Evolutionary conservation across 2,888 invertebrate species (phyloP), one percentile per base, ranked within the genome.

Genomic region (Microdon myrmicae): DNA sequence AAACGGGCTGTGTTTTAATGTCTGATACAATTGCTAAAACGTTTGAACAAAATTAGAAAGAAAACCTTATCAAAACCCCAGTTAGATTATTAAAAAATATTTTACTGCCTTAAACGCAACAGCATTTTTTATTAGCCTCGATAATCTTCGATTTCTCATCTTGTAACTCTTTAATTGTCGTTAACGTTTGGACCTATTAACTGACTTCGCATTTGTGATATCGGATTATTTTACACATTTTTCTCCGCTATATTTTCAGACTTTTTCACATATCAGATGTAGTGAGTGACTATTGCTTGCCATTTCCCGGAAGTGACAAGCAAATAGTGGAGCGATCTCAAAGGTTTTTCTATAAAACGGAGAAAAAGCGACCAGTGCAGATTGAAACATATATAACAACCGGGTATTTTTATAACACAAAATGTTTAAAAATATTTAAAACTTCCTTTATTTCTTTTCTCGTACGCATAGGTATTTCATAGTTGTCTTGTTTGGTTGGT

Each of bases 241-340:
- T n/a, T n/a, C n/a, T n/a, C n/a, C n/a, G n/a, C n/a, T n/a, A n/a
- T n/a, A n/a, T n/a, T 71, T 72, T 3, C 71, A 85, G 86, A 37
- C 74, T 79, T 0, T 48, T 88, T 13, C 89, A 89, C 74, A 79
- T 78, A 51, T 73, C 79, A 1, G 44, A 80, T 17, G 76, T 82
- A 2, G 73, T 80, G 2, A 68, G 72, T 29, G 73, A 71, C 8
- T 92, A 89, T 84, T 88, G 88, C 70, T 68, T 91, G 1, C 88
- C 92, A 1, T 96, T 96, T 81, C 86, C 86, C 0, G 93, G 94
- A 19, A 82, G 92, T 5, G 96, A 96, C 81, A 84, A 86, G 56
- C 87, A 94, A 1, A 87, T 96, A 1, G 86, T 90, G n/a, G 81
- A 85, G 74, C 84, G 96, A 34, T 87, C 93, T 0, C 95, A 96